Conservation (phyloP, 2,888 invertebrate species). For the Oegoconia quadripuncta region DNA sequence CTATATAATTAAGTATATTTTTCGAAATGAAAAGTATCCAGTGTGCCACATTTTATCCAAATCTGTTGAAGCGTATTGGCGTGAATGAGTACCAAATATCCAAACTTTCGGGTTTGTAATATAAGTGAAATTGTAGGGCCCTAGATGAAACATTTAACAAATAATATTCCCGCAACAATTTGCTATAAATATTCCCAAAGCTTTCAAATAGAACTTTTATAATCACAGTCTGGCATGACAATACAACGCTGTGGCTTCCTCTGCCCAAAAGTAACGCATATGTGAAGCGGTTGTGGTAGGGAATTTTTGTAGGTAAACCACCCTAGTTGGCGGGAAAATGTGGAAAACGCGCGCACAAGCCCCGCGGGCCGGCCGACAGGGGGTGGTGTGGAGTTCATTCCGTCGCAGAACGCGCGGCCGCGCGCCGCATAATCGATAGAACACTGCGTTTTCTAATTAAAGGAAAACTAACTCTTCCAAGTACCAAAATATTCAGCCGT, state of each 20-base stretch:
- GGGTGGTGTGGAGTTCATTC: slow-evolving; percentile 54
- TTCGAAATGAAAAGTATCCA: too few species aligned
- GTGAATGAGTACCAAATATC: neutral
- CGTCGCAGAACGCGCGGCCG: slow-evolving; percentile 58
- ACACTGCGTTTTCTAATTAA: slow-evolving; percentile 32
- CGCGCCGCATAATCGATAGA: slow-evolving; percentile 70
- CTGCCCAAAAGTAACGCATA: neutral
- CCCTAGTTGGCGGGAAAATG: slow-evolving; percentile 56
- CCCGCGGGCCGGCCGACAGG: slow-evolving; percentile 22
- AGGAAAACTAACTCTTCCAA: slow-evolving; percentile 25
- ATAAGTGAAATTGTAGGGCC: neutral
- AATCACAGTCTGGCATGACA: too few species aligned
- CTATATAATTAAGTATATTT: too few species aligned
- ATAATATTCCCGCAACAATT: too few species aligned
- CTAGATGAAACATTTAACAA: too few species aligned
- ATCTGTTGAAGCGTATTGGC: neutral
- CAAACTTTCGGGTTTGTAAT: neutral
- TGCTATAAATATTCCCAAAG: too few species aligned
- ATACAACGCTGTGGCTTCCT: too few species aligned
- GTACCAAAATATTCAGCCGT: neutral
- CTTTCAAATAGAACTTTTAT: too few species aligned
- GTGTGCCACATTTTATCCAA: neutral
- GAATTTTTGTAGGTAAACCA: slow-evolving; percentile 35
- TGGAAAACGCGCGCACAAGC: slow-evolving; percentile 70
- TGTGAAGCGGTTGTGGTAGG: slow-evolving; percentile 4